Evolutionary conservation across 2,113 vertebrate genomes (phyloP), one percentile per base, ranked within the genome.

Genomic region (Ranitomeya variabilis): DNA sequence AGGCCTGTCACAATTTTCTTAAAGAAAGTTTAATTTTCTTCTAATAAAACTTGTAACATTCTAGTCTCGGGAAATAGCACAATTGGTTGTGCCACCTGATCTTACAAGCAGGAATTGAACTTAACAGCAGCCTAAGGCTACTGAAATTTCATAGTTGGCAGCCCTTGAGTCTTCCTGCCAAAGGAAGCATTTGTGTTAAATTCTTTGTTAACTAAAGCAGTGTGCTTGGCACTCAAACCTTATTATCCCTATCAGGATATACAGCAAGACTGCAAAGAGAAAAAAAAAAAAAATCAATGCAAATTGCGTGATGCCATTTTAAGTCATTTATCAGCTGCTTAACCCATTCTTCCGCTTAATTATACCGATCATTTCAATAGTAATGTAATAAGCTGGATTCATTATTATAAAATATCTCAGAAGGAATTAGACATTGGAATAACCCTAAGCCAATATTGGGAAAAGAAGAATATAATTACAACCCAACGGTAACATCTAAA

Each of bases 71-170:
- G 87, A 88, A 88, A 88, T 83, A 18, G 87, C 87, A 84, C 77
- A 84, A 89, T 84, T 37, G 71, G 57, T 89, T 84, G 80, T 89
- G 80, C 81, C 87, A 89, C 81, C 81, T 89, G 87, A 89, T 89
- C 87, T 89, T 89, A 89, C 87, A 89, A 89, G 87, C 59, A 89
- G 80, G 87, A 89, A 89, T 89, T 78, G 81, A 84, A 89, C 87
- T 89, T 89, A 89, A 84, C 87, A 89, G 87, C 87, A 83, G 87
- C 81, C 81, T 67, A 67, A 89, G 87, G 87, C 87, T 89, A 84
- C 81, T 89, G 60, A 83, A 89, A 84, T 83, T 89, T 89, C 81
- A 77, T 77, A 78, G 71, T 89, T 84, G 81, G 87, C 87, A 89
- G 87, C 87, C 81, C 87, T 74, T 66, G 80, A 89, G 80, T 84